Evolutionary conservation across 2,797 vertebrate genomes (phyloP).

Genomic region (Pseudochaenichthys georgianus): DNA sequence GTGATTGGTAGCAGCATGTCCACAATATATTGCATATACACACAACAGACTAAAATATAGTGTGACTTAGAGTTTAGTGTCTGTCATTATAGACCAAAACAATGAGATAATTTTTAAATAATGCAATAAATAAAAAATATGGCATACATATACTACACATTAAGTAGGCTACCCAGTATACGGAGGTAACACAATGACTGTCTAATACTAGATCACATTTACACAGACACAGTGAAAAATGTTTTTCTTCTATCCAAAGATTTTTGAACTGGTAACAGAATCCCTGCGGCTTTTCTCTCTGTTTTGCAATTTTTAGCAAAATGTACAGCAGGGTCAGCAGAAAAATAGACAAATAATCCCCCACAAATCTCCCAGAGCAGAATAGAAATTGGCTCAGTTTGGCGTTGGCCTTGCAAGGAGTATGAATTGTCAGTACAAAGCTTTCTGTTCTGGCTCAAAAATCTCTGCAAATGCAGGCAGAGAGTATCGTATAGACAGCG

Average conservation of each 20-base stretch:
- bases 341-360: conserved; percentile 70
- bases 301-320: conserved; percentile 44
- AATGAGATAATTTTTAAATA: not conserved
- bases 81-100: not conserved
- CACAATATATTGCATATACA: not conserved
- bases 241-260: not conserved
- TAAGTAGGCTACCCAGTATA: not conserved
- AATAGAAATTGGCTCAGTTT: conserved; percentile 43
- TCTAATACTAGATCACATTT: conserved; percentile 2
- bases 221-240: not conserved
- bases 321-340: conserved; percentile 56
- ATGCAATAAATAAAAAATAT: not conserved
- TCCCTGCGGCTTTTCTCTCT: conserved; percentile 35
- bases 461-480: conserved; percentile 21
- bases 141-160: not conserved
- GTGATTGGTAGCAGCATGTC: not conserved
- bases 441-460: conserved; percentile 37
- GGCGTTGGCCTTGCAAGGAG: conserved; percentile 41
- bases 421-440: conserved; percentile 33
- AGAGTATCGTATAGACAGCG: conserved; percentile 58
- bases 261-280: conserved; percentile 43
- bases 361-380: conserved; percentile 53
- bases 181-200: not conserved
- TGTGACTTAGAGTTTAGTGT: not conserved
- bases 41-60: not conserved